phyloP scores from a whole-genome alignment of 23 tunicate species.

The Trididemnum miniatum region DNA sequence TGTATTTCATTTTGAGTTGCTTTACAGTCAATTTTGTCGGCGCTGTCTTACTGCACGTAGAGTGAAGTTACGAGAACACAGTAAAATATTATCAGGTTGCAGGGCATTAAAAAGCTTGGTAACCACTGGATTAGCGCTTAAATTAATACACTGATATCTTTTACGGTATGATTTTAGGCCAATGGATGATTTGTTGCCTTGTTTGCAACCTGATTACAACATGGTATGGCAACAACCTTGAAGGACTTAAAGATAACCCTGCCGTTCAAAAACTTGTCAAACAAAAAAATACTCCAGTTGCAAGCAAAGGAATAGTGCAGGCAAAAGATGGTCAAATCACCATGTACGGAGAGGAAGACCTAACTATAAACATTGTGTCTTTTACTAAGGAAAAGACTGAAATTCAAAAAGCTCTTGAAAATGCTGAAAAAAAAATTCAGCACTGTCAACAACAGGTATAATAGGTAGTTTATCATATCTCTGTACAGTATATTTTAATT shows the following conservation, averaged over 20 bases:
- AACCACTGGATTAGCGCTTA: no score
- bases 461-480: no score
- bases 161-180: no score
- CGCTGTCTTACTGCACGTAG: no score
- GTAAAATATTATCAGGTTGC: no score
- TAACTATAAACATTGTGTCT: conserved; percentile 67
- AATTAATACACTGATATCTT: no score
- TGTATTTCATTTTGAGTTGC: no score
- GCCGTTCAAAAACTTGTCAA: conserved; percentile 32
- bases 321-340: conserved; percentile 39
- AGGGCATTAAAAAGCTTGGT: no score
- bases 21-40: no score
- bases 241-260: conserved; percentile 37
- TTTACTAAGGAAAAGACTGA: conserved; percentile 62
- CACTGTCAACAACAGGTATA: conserved; percentile 58
- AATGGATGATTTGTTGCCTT: conserved; percentile 50
- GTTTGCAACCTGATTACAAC: conserved; percentile 40
- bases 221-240: conserved; percentile 38
- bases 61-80: no score
- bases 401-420: conserved; percentile 46
- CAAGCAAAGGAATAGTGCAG: conserved; percentile 2
- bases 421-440: conserved; percentile 54
- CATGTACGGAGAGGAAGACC: conserved; percentile 59
- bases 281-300: not conserved
- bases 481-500: no score